A percentile compares a stretch with the other conserved stretches of the same genome.
Conservation (phyloP, 2,888 invertebrate genomes). For the Ceramica pisi region DNA sequence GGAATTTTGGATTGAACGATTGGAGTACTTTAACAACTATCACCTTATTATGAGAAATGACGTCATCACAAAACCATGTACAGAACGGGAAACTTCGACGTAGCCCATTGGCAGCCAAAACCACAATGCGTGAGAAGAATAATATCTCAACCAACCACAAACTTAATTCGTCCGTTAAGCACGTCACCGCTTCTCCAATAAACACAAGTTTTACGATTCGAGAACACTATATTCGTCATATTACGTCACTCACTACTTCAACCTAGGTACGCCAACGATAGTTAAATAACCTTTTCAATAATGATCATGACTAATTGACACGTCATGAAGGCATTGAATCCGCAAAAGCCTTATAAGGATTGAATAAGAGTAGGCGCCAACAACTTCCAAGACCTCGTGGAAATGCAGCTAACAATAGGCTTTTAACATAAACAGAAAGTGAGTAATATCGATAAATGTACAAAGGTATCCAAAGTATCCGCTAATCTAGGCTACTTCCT, state of each 20-base stretch:
- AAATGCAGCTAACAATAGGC: conserved; percentile 15
- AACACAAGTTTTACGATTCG: conserved; percentile 27
- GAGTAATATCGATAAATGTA: conserved; percentile 30
- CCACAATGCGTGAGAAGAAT: conserved; percentile 27
- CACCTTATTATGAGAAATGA: neutral
- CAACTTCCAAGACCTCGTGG: conserved; percentile 40
- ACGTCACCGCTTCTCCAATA: conserved; percentile 1
- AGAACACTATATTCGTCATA: conserved; percentile 33
- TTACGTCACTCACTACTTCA: conserved; percentile 52
- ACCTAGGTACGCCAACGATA: conserved; percentile 37
- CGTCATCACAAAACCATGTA: neutral
- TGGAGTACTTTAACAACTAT: neutral
- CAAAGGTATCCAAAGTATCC: neutral
- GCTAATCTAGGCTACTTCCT: neutral
- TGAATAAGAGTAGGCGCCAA: conserved; percentile 60
- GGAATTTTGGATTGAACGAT: neutral
- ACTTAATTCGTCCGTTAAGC: neutral
- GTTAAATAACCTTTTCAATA: conserved; percentile 57
- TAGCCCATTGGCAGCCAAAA: neutral
- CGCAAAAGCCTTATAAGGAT: conserved; percentile 61
- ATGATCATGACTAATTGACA: conserved; percentile 64
- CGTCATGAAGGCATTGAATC: conserved; percentile 56
- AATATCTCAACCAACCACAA: conserved; percentile 4
- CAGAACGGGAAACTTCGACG: conserved; percentile 26
- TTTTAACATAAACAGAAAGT: conserved; percentile 4